phyloP scores from a whole-genome alignment of 2,888 invertebrate genomes.

The Drosophila nr. medialis region DNA sequence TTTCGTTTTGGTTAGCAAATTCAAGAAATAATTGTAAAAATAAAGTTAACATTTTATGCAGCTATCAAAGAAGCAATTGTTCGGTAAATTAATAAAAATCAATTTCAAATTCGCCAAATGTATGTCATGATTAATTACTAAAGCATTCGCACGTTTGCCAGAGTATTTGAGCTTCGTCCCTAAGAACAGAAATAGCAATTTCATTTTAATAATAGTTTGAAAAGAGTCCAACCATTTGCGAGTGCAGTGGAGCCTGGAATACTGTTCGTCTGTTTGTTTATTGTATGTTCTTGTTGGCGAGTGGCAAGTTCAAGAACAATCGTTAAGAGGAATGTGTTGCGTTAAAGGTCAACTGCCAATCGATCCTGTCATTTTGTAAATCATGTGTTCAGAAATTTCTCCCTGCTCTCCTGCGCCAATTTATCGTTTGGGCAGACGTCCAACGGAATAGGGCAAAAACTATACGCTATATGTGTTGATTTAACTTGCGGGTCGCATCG shows the following conservation, averaged over 20 bases:
- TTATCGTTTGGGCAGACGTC: slow-evolving; percentile 60
- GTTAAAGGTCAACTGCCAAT: slow-evolving; percentile 31
- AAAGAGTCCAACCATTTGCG: slow-evolving; percentile 38
- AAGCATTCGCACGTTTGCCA: neutral
- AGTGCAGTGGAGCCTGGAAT: slow-evolving; percentile 12
- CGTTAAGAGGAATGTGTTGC: neutral
- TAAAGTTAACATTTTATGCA: neutral
- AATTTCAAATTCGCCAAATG: neutral
- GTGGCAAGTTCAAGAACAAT: slow-evolving; percentile 1
- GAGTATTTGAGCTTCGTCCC: neutral
- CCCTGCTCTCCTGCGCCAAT: slow-evolving; percentile 4
- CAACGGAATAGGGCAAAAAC: slow-evolving; percentile 62
- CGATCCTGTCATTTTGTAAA: slow-evolving; percentile 54
- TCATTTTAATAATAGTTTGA: slow-evolving; percentile 38
- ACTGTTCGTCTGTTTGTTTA: neutral
- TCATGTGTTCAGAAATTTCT: slow-evolving; percentile 27
- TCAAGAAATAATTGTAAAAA: neutral
- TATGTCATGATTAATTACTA: neutral
- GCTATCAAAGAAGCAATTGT: neutral
- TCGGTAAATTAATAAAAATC: neutral
- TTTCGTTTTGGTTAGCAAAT: neutral
- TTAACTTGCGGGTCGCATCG: slow-evolving; percentile 42
- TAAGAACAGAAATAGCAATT: neutral
- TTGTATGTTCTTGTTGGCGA: neutral
- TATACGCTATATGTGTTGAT: slow-evolving; percentile 32